These are phyloP conservation scores for Holotrichia oblita DNA, from an alignment of 1,140 invertebrate species.

Conservation along the genomic window DNA sequence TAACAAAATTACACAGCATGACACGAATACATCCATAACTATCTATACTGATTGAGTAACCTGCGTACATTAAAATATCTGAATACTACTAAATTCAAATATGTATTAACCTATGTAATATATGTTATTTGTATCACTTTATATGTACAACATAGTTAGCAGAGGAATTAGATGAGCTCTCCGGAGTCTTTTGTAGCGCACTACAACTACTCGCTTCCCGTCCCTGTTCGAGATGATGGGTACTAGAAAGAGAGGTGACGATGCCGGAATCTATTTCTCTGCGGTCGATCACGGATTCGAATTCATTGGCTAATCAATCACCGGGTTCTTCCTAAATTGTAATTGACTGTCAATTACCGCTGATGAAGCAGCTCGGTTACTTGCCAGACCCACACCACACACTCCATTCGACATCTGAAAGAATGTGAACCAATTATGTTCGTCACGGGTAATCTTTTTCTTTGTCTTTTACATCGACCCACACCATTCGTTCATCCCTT, in stretches of 20 bases:
- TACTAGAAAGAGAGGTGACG: background rate
- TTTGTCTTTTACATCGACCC: constrained; percentile 29
- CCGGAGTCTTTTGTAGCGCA: background rate
- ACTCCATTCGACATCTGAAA: constrained; percentile 38
- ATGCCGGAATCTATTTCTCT: constrained; percentile 38
- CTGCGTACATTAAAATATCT: no score
- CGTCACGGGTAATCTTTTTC: constrained; percentile 33
- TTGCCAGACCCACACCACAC: constrained; percentile 2
- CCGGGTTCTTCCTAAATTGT: constrained; percentile 50
- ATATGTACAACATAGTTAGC: no score
- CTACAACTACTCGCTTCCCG: background rate
- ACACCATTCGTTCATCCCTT: background rate
- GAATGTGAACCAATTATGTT: constrained; percentile 47
- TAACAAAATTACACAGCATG: no score
- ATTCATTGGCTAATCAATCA: constrained; percentile 49
- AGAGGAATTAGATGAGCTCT: no score
- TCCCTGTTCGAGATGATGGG: background rate
- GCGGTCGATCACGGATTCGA: constrained; percentile 45
- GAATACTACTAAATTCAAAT: no score
- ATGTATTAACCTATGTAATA: no score
- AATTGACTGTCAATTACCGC: constrained; percentile 52
- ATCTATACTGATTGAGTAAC: no score
- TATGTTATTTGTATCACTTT: no score
- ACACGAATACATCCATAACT: no score
- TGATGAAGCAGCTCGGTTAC: constrained; percentile 48